Evolutionary conservation across 2,888 invertebrate genomes (phyloP).

Genomic region (Melanargia galathea): DNA sequence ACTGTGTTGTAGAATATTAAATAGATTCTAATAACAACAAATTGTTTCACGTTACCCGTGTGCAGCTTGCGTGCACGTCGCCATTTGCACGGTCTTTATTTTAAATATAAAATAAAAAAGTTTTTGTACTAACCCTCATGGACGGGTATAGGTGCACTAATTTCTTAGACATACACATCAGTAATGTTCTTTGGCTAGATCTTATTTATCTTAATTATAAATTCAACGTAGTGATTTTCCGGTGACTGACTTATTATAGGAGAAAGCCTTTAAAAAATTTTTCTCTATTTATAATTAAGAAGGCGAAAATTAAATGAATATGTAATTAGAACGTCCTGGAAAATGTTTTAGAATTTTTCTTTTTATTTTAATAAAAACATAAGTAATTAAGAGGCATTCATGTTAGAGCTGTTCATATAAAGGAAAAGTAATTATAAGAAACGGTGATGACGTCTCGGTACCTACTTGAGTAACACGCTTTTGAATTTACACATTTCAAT

Average conservation of each 20-base stretch:
- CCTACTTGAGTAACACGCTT: conserved; percentile 54
- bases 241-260: conserved; percentile 33
- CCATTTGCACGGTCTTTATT: conserved; percentile 52
- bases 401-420: conserved; percentile 55
- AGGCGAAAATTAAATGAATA: conserved; percentile 40
- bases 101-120: conserved; percentile 1
- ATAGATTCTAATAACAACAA: conserved; percentile 42
- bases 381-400: conserved; percentile 71
- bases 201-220: conserved; percentile 31
- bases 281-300: conserved; percentile 39
- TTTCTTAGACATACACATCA: conserved; percentile 19
- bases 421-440: conserved; percentile 71
- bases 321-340: conserved; percentile 40
- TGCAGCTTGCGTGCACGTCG: conserved; percentile 36
- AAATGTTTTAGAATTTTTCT: conserved; percentile 41
- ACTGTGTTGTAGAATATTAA: conserved; percentile 37
- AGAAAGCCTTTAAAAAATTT: conserved; percentile 37
- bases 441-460: conserved; percentile 64
- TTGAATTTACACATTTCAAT: conserved; percentile 39
- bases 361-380: conserved; percentile 59
- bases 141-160: conserved; percentile 24
- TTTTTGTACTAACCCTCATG: conserved; percentile 13
- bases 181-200: conserved; percentile 21
- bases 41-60: conserved; percentile 47
- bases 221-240: conserved; percentile 37